Base-by-base conservation (phyloP, 2,113 vertebrate genomes). In the Corydoras sp. region DNA sequence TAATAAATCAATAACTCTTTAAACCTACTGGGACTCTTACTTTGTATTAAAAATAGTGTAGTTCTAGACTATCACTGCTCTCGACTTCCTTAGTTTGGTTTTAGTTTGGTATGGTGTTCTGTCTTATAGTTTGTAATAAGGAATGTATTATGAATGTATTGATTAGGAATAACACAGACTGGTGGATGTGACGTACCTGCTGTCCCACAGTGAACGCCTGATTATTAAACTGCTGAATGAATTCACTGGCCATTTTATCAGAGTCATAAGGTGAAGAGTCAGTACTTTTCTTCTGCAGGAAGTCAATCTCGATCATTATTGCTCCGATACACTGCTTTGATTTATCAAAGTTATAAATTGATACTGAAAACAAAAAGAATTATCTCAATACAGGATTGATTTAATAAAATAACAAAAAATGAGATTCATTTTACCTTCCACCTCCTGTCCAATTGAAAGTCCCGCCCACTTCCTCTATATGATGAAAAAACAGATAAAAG, bases 141-240 rank as follows among this genome's bases (percentile, higher is more conserved):
- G 51, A 10, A 8, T 50, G 49, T 53, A 53, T 10, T 53, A 3
- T 8, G 51, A 53, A 53, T 14, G 13, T 53, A 12, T 13, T 56
- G 54, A 56, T 56, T n/a, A n/a, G 35, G 35, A 24, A 24, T 24
- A 24, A 24, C 18, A 24, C 18, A 24, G 18, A 43, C 35, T 43
- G 9, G 6, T 10, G 5, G 51, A 53, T 53, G 18, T 58, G 4
- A 54, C 9, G 15, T 65, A 97, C 97, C 96, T 99, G 97, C 76
- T 98, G 97, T 30, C 93, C 92, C 68, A 96, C 87, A 0, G 92
- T 92, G 84, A 99, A 99, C 7, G 86, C 88, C 79, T 98, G 96
- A 87, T 91, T 98, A 89, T 95, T 98, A 86, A 99, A 99, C 81
- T 97, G 95, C 76, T 98, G 96, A 83, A 99, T 95, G 76, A 97